Percentiles rank a stretch among this genome's conserved stretches.
phyloP scores from a whole-genome alignment of 2,113 vertebrate species.

The Oreotrochilus melanogaster region DNA sequence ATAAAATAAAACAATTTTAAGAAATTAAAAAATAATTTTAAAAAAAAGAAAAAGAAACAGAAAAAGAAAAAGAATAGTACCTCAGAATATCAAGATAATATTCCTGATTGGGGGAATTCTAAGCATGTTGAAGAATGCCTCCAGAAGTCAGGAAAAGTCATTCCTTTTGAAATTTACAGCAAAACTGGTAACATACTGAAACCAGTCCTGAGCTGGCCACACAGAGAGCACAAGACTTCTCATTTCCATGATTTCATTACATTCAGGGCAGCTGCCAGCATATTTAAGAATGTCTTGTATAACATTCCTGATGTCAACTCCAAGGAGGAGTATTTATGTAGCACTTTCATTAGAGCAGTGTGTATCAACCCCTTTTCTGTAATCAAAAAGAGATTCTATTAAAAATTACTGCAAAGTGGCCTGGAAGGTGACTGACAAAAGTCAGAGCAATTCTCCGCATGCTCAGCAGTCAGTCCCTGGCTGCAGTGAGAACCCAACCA shows the following conservation, averaged over 20 bases:
- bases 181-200: slow-evolving; percentile 7
- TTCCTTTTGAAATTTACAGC: slow-evolving; percentile 8
- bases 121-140: background rate
- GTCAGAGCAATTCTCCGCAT: background rate
- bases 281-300: slow-evolving; percentile 66
- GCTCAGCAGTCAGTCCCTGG: background rate
- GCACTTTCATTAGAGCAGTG: slow-evolving; percentile 33
- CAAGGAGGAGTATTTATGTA: slow-evolving; percentile 61
- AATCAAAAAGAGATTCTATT: slow-evolving; percentile 32
- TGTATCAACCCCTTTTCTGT: slow-evolving; percentile 35
- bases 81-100: background rate
- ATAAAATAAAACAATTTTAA: background rate
- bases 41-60: too few relatives aligned
- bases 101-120: background rate
- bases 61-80: background rate
- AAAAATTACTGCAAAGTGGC: background rate
- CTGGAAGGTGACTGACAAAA: slow-evolving; percentile 30
- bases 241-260: slow-evolving; percentile 74
- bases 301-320: slow-evolving; percentile 59
- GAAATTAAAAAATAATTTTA: too few relatives aligned
- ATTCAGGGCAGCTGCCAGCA: slow-evolving; percentile 62
- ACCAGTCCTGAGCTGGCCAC: slow-evolving; percentile 49
- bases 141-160: background rate
- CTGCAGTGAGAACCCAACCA: background rate
- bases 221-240: slow-evolving; percentile 54